These are phyloP conservation scores for Tiliqua scincoides DNA, from an alignment of 2,113 vertebrate species.

Conservation along the genomic window DNA sequence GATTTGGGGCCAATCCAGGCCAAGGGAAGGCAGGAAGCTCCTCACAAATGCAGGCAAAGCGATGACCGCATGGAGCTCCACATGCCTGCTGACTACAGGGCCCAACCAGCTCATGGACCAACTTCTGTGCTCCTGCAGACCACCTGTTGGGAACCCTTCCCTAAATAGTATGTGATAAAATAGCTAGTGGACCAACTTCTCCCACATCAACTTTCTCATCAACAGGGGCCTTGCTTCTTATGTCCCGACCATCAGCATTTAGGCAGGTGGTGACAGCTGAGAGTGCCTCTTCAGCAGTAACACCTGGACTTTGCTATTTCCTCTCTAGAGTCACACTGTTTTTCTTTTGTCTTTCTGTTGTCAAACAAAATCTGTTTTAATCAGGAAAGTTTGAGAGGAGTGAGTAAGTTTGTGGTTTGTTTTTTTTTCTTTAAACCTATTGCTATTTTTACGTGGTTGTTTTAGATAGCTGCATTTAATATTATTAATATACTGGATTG, in stretches of 20 bases:
- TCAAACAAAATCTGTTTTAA: neutral
- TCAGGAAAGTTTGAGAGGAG: neutral
- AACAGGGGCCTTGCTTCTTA: neutral
- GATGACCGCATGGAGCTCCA: too few relatives aligned
- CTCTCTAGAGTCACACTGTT: neutral
- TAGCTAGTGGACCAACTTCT: neutral
- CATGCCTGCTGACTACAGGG: too few relatives aligned
- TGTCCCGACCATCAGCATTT: neutral
- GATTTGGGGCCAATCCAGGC: too few relatives aligned
- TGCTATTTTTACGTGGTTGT: neutral
- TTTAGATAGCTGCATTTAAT: neutral
- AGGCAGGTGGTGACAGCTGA: neutral
- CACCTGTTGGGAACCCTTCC: too few relatives aligned
- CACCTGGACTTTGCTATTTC: neutral
- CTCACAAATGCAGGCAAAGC: too few relatives aligned
- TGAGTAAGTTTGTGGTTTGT: neutral
- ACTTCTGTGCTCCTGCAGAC: too few relatives aligned
- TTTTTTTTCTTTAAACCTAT: neutral
- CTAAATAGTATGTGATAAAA: neutral
- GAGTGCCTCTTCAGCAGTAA: neutral
- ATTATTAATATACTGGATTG: neutral
- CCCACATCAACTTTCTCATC: neutral
- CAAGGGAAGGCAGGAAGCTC: too few relatives aligned
- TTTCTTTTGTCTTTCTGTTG: neutral
- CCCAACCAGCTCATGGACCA: too few relatives aligned